A percentile compares a stretch with the other conserved stretches of the same genome.
These are phyloP conservation scores for Channa argus DNA, from an alignment of 2,113 vertebrate species.

Conservation along the genomic window DNA sequence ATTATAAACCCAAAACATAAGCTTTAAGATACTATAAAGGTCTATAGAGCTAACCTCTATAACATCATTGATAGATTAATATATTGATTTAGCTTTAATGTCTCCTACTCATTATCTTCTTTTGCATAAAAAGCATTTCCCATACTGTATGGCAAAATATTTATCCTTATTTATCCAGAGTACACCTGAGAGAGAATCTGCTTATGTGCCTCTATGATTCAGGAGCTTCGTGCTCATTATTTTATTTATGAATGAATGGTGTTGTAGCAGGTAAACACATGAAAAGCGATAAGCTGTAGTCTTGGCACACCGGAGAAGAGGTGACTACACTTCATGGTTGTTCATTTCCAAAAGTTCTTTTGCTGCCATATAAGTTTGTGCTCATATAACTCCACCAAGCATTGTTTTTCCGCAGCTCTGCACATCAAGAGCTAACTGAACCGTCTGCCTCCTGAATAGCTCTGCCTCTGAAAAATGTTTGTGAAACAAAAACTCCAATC, in stretches of 20 bases:
- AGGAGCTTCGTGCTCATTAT: neutral
- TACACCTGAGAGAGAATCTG: too few relatives aligned
- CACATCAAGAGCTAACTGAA: constrained; percentile 23
- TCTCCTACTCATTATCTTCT: too few relatives aligned
- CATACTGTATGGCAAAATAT: too few relatives aligned
- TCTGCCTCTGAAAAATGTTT: constrained; percentile 57
- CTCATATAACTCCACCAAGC: constrained; percentile 5
- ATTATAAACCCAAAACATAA: too few relatives aligned
- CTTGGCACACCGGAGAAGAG: neutral
- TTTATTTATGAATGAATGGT: neutral
- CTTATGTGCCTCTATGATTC: too few relatives aligned
- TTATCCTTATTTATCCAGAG: too few relatives aligned
- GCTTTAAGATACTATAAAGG: too few relatives aligned
- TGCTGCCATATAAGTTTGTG: constrained; percentile 20
- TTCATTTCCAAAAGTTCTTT: constrained; percentile 27
- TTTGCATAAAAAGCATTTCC: too few relatives aligned
- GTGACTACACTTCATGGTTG: neutral
- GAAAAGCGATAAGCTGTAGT: neutral
- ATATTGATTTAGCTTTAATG: too few relatives aligned
- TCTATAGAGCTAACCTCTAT: too few relatives aligned
- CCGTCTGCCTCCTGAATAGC: constrained; percentile 45
- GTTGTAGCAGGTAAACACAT: constrained; percentile 1
- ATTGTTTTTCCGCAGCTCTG: constrained; percentile 14
- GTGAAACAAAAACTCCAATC: constrained; percentile 61
- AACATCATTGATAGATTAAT: too few relatives aligned